These are phyloP conservation scores for Machimus rusticus DNA, from an alignment of 2,888 invertebrate species.

Conservation along the genomic window DNA sequence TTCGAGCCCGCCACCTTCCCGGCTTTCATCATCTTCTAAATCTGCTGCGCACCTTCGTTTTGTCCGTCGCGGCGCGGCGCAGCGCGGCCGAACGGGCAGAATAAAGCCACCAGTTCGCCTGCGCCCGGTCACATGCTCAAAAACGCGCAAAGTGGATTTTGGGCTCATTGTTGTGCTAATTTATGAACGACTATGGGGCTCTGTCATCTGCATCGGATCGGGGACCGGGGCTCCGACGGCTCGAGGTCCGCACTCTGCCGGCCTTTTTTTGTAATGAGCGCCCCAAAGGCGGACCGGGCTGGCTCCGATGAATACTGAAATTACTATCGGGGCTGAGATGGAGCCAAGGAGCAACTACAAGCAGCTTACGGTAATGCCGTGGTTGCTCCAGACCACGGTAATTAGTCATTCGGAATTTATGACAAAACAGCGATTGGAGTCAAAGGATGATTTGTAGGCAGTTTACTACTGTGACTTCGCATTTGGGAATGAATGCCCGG, in stretches of 20 bases:
- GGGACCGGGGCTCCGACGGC: neutral
- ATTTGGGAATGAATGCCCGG: neutral
- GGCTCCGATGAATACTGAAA: constrained; percentile 32
- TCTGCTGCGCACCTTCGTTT: constrained; percentile 4
- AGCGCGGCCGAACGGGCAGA: neutral
- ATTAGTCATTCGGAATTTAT: constrained; percentile 47
- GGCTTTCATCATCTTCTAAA: constrained; percentile 16
- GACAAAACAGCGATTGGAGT: constrained; percentile 43
- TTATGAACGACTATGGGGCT: constrained; percentile 35
- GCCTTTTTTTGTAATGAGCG: neutral
- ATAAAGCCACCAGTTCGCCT: neutral
- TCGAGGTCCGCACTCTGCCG: neutral
- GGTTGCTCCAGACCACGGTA: constrained; percentile 18
- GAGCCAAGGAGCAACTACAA: constrained; percentile 28
- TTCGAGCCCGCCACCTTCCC: neutral
- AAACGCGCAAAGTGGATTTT: constrained; percentile 30
- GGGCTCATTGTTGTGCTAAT: constrained; percentile 38
- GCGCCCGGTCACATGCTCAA: neutral
- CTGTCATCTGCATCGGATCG: constrained; percentile 17
- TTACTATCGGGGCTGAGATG: neutral
- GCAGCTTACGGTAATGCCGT: constrained; percentile 18
- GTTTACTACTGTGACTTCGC: constrained; percentile 22
- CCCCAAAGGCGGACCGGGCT: constrained; percentile 1
- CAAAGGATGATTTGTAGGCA: constrained; percentile 33
- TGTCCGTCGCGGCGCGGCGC: neutral